Conservation (phyloP, 2,888 invertebrate genomes). For the Leptothorax acervorum region DNA sequence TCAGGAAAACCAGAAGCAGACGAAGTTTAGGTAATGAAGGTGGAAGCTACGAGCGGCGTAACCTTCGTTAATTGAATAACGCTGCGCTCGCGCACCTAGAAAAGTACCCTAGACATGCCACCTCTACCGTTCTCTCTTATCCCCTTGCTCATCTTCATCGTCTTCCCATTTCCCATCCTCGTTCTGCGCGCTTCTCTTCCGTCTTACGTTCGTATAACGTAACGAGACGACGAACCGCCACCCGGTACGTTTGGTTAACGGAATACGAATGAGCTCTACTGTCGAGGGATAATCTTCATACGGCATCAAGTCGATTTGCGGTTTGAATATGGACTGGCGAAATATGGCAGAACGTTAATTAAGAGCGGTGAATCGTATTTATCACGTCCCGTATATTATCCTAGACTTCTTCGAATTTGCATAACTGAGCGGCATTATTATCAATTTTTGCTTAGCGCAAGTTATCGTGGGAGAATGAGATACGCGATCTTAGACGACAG, state of each 20-base stretch:
- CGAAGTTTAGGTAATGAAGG: constrained; percentile 58
- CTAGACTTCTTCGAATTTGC: background rate
- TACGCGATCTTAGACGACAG: constrained; percentile 35
- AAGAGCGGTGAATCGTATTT: background rate
- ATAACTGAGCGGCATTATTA: constrained; percentile 7
- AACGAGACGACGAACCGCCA: constrained; percentile 40
- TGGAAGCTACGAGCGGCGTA: constrained; percentile 36
- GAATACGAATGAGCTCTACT: constrained; percentile 37
- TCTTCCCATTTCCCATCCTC: constrained; percentile 13
- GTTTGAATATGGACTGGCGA: constrained; percentile 12
- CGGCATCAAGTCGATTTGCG: constrained; percentile 32
- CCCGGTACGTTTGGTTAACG: constrained; percentile 37
- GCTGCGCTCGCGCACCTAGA: constrained; percentile 28
- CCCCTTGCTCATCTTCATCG: constrained; percentile 27
- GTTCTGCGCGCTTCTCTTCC: background rate
- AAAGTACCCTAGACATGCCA: constrained; percentile 27
- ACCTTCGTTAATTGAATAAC: constrained; percentile 54
- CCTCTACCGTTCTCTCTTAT: background rate
- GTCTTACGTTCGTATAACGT: constrained; percentile 34
- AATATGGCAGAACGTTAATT: constrained; percentile 15
- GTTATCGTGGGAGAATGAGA: background rate
- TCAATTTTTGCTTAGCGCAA: background rate
- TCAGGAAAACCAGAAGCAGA: constrained; percentile 40
- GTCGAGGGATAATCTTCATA: constrained; percentile 42
- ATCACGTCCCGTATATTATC: background rate